Evolutionary conservation across 2,888 invertebrate species (phyloP), one percentile per base, ranked within the genome.

Genomic region (Incurvaria masculella): DNA sequence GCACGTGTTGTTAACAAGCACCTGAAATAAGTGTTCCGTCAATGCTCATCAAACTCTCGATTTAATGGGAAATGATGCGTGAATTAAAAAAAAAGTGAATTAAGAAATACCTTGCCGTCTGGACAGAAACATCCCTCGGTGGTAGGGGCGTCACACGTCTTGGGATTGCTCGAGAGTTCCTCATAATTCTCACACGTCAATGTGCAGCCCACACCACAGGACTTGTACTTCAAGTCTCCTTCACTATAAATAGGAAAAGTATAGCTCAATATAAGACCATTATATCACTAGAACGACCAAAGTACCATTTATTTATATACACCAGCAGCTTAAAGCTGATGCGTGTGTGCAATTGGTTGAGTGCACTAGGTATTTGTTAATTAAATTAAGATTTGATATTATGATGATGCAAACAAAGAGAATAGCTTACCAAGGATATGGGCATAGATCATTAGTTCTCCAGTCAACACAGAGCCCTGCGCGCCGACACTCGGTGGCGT

Each of bases 91-190:
- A n/a, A n/a, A 47, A 38, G 8, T 23, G 52, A 33, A 19, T 42
- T 18, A 2, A 16, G 14, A 52, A 52, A 51, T 57, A 88, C 87
- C 67, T 85, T 82, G 50, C 87, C 88, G 45, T 81, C 69, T 0
- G 92, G 88, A 69, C 95, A 95, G 80, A 88, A 91, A 67, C 95
- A 95, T 1, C 93, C 94, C 60, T 93, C 94, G 0, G 81, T 79
- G 0, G 70, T 66, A 11, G 65, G 68, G 4, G 66, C 64, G 21
- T 64, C 59, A 52, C 87, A 87, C 41, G 63, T 73, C 52, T 60
- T 68, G 17, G 74, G 75, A 43, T 66, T 57, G 50, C 63, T 64
- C 2, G 61, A 55, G 3, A 75, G 63, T 11, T 73, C 66, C 42
- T 81, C 79, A 43, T 83, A 63, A 56, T 80, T 82, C 6, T 86